A percentile compares a stretch with the other conserved stretches of the same genome.
Evolutionary conservation across 1,140 invertebrate genomes (phyloP).

Genomic region (Aphelenchoides besseyi): DNA sequence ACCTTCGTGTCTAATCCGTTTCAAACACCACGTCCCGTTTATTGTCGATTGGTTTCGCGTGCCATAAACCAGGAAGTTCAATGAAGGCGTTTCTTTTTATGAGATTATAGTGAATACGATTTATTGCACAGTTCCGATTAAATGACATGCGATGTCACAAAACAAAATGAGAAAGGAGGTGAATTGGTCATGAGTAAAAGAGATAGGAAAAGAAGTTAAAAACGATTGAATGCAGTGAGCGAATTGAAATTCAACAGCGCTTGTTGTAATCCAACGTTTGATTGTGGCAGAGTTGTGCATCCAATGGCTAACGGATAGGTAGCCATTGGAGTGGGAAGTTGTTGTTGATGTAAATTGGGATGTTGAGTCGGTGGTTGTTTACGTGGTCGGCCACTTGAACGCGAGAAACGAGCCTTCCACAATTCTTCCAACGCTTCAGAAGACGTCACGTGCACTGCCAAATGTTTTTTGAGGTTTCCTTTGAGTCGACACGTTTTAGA

Average conservation of each 20-base stretch:
- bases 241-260: slow-evolving; percentile 2
- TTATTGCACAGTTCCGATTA: background rate
- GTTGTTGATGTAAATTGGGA: background rate
- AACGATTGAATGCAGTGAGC: background rate
- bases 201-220: background rate
- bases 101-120: background rate
- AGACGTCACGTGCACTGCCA: slow-evolving; percentile 53
- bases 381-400: slow-evolving; percentile 22
- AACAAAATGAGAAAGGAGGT: background rate
- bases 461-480: slow-evolving; percentile 59
- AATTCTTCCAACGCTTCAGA: slow-evolving; percentile 54
- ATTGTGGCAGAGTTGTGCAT: background rate
- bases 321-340: background rate
- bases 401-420: slow-evolving; percentile 47
- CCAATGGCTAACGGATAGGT: background rate
- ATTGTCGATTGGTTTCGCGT: no score
- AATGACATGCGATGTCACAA: background rate
- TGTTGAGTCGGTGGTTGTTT: slow-evolving; percentile 10
- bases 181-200: background rate
- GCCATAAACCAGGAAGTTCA: no score
- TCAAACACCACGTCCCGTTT: no score
- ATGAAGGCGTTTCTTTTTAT: no score
- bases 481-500: slow-evolving; percentile 55
- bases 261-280: background rate
- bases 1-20: no score